phyloP scores from a whole-genome alignment of 2,888 invertebrate species.

The Aleiodes alternator region DNA sequence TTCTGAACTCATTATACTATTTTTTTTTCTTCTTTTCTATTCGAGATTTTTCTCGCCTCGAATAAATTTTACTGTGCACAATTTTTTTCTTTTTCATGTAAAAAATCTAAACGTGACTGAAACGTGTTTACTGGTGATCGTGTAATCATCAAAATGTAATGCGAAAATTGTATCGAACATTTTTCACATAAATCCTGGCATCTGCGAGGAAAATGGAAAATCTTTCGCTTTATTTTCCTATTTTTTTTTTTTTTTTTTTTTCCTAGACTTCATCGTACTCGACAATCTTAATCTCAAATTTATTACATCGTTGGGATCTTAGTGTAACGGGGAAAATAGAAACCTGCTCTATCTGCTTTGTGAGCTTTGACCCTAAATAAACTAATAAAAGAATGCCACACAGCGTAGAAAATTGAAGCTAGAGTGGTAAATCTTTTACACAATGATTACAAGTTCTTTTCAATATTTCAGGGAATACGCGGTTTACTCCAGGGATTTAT shows the following conservation, averaged over 20 bases:
- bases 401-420: neutral
- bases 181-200: slow-evolving; percentile 20
- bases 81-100: neutral
- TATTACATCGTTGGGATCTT: too few species aligned
- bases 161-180: slow-evolving; percentile 21
- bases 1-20: too few species aligned
- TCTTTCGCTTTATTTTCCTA: too few species aligned
- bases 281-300: too few species aligned
- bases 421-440: slow-evolving; percentile 30
- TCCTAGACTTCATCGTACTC: too few species aligned
- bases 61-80: slow-evolving; percentile 7
- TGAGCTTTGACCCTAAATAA: slow-evolving; percentile 42
- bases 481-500: slow-evolving; percentile 33
- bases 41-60: slow-evolving; percentile 1
- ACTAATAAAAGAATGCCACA: slow-evolving; percentile 32
- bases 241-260: neutral
- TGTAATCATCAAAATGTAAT: slow-evolving; percentile 34
- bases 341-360: slow-evolving; percentile 29
- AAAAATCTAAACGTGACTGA: slow-evolving; percentile 39
- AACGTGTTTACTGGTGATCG: slow-evolving; percentile 41
- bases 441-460: slow-evolving; percentile 42
- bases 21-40: slow-evolving; percentile 26
- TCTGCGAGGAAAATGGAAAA: neutral
- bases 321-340: neutral
- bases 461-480: slow-evolving; percentile 27